Conservation (phyloP, 1,140 invertebrate genomes). For the Megathymus violae region DNA sequence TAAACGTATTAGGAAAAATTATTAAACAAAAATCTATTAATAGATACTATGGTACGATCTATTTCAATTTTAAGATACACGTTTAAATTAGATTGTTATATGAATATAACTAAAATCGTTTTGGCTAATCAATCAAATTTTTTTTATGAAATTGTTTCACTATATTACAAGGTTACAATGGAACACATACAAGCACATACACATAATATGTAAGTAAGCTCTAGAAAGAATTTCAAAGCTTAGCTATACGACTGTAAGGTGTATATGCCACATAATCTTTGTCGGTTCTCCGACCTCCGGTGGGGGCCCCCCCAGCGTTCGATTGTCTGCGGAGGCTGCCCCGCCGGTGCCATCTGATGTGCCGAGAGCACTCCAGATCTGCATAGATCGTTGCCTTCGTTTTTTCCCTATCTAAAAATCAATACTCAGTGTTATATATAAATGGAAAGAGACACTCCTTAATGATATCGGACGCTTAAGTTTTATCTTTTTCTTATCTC, state of each 20-base stretch:
- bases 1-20: too few species aligned
- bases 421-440: conserved; percentile 80
- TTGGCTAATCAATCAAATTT: too few species aligned
- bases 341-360: conserved; percentile 83
- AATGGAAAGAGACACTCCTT: conserved; percentile 72
- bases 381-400: conserved; percentile 83
- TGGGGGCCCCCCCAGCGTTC: conserved; percentile 73
- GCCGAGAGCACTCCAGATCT: conserved; percentile 83
- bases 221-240: conserved; percentile 10
- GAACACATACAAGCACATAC: not conserved
- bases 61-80: too few species aligned
- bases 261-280: conserved; percentile 63
- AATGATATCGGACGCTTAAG: conserved; percentile 55
- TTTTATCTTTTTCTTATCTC: not conserved
- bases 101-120: too few species aligned
- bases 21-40: too few species aligned
- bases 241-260: conserved; percentile 38
- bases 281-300: conserved; percentile 69
- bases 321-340: conserved; percentile 82
- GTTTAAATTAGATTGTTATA: too few species aligned
- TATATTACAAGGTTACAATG: too few species aligned
- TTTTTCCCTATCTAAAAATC: conserved; percentile 83
- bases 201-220: not conserved
- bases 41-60: too few species aligned
- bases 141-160: too few species aligned